Evolutionary conservation across 53 echinoderm and acorn worm genomes (phyloP).

Genomic region (Patiria pectinifera): DNA sequence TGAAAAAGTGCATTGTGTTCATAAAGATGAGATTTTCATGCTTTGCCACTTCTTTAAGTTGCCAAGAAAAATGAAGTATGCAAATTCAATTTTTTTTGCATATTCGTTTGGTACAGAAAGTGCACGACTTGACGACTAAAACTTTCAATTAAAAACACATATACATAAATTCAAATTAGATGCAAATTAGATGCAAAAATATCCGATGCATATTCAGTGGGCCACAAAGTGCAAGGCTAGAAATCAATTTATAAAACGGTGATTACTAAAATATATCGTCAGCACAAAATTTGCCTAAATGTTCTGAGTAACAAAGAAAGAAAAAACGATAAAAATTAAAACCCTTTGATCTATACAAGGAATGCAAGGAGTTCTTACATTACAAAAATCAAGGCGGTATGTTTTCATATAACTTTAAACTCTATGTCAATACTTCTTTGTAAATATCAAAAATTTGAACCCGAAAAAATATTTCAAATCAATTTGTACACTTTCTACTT

Average conservation of each 20-base stretch:
- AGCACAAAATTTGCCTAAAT: not conserved
- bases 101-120: conserved; percentile 1
- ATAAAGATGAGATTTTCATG: too few relatives aligned
- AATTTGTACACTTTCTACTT: not conserved
- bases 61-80: conserved; percentile 13
- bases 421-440: not conserved
- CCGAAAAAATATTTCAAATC: not conserved
- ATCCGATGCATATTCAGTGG: conserved; percentile 34
- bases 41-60: not conserved
- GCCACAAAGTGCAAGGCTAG: conserved; percentile 10
- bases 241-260: not conserved
- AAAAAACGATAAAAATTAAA: not conserved
- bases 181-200: conserved; percentile 11
- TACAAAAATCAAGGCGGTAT: conserved; percentile 23
- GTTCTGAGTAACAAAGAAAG: not conserved
- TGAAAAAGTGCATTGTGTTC: too few relatives aligned
- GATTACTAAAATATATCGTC: not conserved
- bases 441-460: not conserved
- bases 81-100: not conserved
- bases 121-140: too few relatives aligned
- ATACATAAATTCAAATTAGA: not conserved
- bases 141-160: not conserved
- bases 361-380: not conserved
- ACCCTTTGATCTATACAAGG: not conserved
- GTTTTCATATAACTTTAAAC: not conserved